Base-by-base conservation (phyloP, 2,888 invertebrate species). In the Caenorhabditis auriculariae region DNA sequence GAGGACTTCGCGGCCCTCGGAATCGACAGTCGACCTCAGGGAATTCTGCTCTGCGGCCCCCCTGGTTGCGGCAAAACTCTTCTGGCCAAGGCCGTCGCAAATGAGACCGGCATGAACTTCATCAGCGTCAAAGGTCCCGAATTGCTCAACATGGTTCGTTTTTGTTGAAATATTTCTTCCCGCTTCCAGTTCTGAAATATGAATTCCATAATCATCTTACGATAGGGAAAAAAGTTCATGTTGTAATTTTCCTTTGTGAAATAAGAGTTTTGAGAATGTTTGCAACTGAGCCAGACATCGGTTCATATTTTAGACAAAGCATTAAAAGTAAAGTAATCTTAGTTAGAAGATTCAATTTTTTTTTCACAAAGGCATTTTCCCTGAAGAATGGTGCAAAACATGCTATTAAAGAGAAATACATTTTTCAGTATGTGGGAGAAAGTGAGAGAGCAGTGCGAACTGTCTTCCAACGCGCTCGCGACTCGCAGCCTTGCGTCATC, bases 91-190 rank as follows among this genome's bases (percentile, higher is more conserved):
- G 98, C 96, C 24, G 89, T 98, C 37, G 96, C 98, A 0, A 96
- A 96, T 84, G 96, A 98, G 84, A 93, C 95, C 37, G 94, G 94
- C 29, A 91, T 98, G 38, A 98, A 96, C 84, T 98, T 98, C 77
- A 93, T 98, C 76, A 93, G 94, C 6, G 94, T 98, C 1, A 98
- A 96, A 85, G 98, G 98, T 17, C 96, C 98, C 0, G 98, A 98
- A 84, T 84, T 98, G 51, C 86, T 98, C 55, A 96, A 93, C 82
- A 98, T 96, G 96, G 91, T 91, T 2, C 27, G 53, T 49, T 12
- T 41, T 39, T 9, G 4, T 17, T 5, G 0, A 15, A 29, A 17
- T 48, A 26, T 41, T 17, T 37, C n/a, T 3, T 47, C 5, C 4
- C 37, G 15, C 6, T n/a, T n/a, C n/a, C n/a, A n/a, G n/a, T n/a